phyloP scores from a whole-genome alignment of 1,140 invertebrate species.

The fruit fly (Drosophila melanogaster) region DNA sequence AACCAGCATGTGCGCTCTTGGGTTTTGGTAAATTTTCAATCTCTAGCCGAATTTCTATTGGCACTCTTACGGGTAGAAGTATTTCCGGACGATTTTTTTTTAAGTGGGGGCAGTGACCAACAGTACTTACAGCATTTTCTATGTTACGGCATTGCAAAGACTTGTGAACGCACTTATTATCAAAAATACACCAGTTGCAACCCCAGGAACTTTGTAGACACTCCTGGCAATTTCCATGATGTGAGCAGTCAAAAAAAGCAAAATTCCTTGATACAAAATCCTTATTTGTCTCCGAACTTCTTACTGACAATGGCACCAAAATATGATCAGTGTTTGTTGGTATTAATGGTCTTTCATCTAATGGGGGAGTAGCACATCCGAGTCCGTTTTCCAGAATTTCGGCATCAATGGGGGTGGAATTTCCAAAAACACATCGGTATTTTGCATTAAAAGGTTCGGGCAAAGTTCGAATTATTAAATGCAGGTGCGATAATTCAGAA shows the following conservation, averaged over 20 bases:
- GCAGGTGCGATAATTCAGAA: constrained; percentile 92
- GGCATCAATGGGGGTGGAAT: constrained; percentile 93
- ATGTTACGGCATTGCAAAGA: constrained; percentile 91
- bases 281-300: constrained; percentile 93
- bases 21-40: constrained; percentile 96
- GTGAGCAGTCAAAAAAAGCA: constrained; percentile 96
- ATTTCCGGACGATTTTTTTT: constrained; percentile 88
- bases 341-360: constrained; percentile 91
- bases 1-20: constrained; percentile 93
- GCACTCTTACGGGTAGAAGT: constrained; percentile 94
- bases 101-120: constrained; percentile 94
- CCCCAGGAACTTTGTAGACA: constrained; percentile 96
- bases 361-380: constrained; percentile 93
- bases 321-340: constrained; percentile 93
- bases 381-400: constrained; percentile 91
- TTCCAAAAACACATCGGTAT: constrained; percentile 97
- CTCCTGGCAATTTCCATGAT: constrained; percentile 93
- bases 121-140: constrained; percentile 91
- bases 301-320: constrained; percentile 95
- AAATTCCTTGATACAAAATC: constrained; percentile 97
- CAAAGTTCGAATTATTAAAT: constrained; percentile 94
- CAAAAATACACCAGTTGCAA: constrained; percentile 98
- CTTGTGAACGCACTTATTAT: constrained; percentile 97
- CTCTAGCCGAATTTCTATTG: constrained; percentile 94
- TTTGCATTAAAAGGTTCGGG: constrained; percentile 95